phyloP scores from a whole-genome alignment of 2,113 vertebrate species.

The Charina bottae region DNA sequence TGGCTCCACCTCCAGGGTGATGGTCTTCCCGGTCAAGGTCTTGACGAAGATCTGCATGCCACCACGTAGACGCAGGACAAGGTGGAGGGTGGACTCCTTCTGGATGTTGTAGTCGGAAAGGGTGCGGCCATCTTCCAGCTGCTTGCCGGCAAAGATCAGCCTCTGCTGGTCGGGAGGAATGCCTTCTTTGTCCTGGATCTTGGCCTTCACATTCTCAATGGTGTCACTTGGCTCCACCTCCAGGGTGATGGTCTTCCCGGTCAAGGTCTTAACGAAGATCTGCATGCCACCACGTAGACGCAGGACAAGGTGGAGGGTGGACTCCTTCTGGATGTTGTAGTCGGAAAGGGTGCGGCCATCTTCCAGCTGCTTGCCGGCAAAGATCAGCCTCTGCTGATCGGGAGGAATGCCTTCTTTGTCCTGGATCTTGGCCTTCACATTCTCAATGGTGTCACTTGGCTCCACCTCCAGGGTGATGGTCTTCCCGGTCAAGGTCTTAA shows the following conservation, averaged over 20 bases:
- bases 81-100: conserved; percentile 70
- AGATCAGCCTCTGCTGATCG: conserved; percentile 71
- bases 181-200: conserved; percentile 73
- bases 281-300: conserved; percentile 77
- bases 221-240: conserved; percentile 74
- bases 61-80: conserved; percentile 67
- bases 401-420: conserved; percentile 71
- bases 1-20: conserved; percentile 44
- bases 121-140: conserved; percentile 75
- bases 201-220: conserved; percentile 73
- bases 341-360: conserved; percentile 72
- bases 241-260: conserved; percentile 73
- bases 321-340: conserved; percentile 79
- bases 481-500: conserved; percentile 69
- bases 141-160: conserved; percentile 74
- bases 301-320: conserved; percentile 74
- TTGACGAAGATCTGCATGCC: conserved; percentile 71
- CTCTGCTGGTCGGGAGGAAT: conserved; percentile 74
- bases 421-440: conserved; percentile 72
- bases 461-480: conserved; percentile 59
- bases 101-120: conserved; percentile 75
- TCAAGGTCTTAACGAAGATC: conserved; percentile 64
- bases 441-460: conserved; percentile 40
- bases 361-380: conserved; percentile 70
- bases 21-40: conserved; percentile 69